A percentile compares a stretch with the other conserved stretches of the same genome.
Conservation (phyloP, 2,113 vertebrate genomes). For the Odontophorus gujanensis region DNA sequence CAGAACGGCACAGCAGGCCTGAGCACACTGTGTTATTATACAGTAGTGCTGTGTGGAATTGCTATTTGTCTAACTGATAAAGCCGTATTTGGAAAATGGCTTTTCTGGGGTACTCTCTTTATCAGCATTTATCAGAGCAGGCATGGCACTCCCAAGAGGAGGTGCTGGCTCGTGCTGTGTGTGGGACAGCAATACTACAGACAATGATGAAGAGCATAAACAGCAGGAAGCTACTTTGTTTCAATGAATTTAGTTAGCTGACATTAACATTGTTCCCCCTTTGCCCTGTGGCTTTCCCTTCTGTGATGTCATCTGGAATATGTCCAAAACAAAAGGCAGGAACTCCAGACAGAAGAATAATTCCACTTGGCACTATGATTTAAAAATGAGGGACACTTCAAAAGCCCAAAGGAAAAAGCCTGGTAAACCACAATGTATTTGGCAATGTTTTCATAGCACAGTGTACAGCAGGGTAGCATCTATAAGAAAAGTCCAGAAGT, state of each 20-base stretch:
- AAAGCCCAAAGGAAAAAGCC: not conserved
- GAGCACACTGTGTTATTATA: not conserved
- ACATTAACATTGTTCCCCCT: not conserved
- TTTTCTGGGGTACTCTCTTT: not conserved
- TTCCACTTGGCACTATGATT: not conserved
- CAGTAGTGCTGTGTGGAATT: not conserved
- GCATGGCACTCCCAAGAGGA: not conserved
- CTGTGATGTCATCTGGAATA: not conserved
- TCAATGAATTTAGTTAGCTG: not conserved
- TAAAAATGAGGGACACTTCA: not conserved
- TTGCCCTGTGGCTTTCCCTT: not conserved
- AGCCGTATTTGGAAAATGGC: not conserved
- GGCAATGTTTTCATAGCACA: not conserved
- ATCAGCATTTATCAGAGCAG: not conserved
- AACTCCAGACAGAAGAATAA: not conserved
- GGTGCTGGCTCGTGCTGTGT: not conserved
- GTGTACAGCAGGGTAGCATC: accelerated
- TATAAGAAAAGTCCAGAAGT: not conserved
- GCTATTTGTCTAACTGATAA: not conserved
- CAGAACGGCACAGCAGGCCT: not conserved
- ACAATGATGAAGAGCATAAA: not conserved
- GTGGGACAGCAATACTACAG: not conserved
- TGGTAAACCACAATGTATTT: not conserved
- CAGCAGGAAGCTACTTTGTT: not conserved
- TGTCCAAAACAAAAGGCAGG: not conserved